phyloP scores from a whole-genome alignment of 2,113 vertebrate species.

The Motacilla alba region DNA sequence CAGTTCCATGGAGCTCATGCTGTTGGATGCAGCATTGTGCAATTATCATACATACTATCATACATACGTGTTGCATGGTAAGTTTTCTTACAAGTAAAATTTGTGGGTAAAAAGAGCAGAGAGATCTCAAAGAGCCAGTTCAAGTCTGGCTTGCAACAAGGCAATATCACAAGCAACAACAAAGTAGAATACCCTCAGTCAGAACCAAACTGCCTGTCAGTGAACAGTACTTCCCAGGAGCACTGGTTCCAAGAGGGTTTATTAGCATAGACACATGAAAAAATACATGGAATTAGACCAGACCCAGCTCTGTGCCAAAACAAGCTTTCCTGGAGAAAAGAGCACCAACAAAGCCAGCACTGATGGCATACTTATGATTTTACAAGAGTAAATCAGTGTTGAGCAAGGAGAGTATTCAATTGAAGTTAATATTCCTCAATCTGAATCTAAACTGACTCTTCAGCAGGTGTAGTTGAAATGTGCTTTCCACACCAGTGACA shows the following conservation, averaged over 20 bases:
- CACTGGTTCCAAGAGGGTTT: neutral
- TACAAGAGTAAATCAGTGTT: neutral
- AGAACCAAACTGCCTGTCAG: neutral
- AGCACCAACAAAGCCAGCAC: neutral
- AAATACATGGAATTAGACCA: neutral
- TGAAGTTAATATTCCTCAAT: neutral
- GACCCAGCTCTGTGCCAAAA: neutral
- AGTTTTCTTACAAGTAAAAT: neutral
- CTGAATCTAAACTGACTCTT: neutral
- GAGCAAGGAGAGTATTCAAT: neutral
- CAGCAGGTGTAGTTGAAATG: neutral
- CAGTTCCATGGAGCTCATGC: neutral
- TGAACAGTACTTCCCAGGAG: neutral
- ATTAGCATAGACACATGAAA: neutral
- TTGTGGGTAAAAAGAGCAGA: neutral
- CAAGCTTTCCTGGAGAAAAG: neutral
- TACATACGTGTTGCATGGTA: accelerated
- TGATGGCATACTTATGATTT: neutral
- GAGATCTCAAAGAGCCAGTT: neutral
- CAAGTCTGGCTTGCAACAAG: neutral
- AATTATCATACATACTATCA: neutral
- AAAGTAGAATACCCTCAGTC: neutral
- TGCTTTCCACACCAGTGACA: neutral
- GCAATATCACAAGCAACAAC: neutral
- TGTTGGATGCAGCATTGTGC: neutral